Percentiles rank a stretch among this genome's conserved stretches.
Conservation (phyloP, 1,140 invertebrate species). For the Centruroides vittatus region DNA sequence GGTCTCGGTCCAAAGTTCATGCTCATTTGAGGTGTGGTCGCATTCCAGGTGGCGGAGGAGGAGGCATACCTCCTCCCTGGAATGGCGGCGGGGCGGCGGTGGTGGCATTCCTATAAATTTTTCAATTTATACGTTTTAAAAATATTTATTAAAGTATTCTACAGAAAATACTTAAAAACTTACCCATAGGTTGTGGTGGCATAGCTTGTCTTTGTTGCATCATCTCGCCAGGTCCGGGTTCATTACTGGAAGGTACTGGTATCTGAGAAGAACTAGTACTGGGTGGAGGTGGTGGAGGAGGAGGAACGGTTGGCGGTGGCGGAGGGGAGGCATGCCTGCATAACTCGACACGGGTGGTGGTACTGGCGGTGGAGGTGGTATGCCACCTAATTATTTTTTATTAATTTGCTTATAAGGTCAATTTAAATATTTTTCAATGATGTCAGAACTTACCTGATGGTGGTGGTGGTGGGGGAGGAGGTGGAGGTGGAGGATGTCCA, state of each 20-base stretch:
- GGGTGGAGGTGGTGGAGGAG: conserved; percentile 10
- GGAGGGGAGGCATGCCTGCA: conserved; percentile 17
- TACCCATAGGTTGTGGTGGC: conserved; percentile 16
- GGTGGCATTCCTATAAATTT: conserved; percentile 1
- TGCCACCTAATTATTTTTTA: conserved; percentile 1
- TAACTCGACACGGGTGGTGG: conserved; percentile 1
- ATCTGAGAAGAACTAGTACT: conserved; percentile 2
- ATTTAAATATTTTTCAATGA: not conserved
- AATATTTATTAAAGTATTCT: not conserved
- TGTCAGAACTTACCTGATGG: conserved; percentile 4
- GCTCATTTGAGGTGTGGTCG: conserved; percentile 6
- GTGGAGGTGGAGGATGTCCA: conserved; percentile 13
- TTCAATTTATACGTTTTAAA: not conserved
- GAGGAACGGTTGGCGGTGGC: not conserved
- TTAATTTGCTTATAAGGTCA: not conserved
- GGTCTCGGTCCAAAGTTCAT: conserved; percentile 1
- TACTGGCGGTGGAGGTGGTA: conserved; percentile 17
- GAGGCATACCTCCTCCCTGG: conserved; percentile 20
- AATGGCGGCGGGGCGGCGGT: conserved; percentile 22
- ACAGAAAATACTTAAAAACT: not conserved
- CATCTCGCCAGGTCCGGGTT: conserved; percentile 2
- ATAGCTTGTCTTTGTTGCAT: conserved; percentile 15
- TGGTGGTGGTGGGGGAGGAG: conserved; percentile 19
- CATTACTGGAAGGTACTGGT: not conserved
- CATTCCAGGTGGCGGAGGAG: conserved; percentile 19